These are phyloP conservation scores for Oryzias javanicus DNA, from an alignment of 2,113 vertebrate genomes.

Conservation along the genomic window DNA sequence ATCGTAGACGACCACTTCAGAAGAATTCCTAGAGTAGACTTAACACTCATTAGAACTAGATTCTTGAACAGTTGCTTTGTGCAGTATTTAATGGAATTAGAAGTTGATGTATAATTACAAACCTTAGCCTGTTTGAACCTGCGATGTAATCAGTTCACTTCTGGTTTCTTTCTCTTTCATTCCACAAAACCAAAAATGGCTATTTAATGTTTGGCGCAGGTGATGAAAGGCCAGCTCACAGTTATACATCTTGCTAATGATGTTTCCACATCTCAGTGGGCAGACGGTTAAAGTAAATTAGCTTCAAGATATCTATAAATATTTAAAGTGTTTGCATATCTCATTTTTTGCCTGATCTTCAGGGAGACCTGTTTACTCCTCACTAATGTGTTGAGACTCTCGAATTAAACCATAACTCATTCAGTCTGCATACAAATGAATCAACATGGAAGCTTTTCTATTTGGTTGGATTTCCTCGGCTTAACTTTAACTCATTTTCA, in stretches of 20 bases:
- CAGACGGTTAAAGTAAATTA: slow-evolving; percentile 21
- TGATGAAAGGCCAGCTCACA: slow-evolving; percentile 16
- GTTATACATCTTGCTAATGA: slow-evolving; percentile 26
- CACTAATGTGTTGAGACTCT: slow-evolving; percentile 6
- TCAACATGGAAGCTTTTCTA: slow-evolving; percentile 3
- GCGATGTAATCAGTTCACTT: too few species aligned
- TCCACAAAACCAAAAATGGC: slow-evolving; percentile 5
- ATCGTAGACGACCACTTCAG: slow-evolving; percentile 74
- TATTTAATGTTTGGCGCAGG: slow-evolving; percentile 9
- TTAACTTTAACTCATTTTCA: neutral
- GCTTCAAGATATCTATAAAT: slow-evolving; percentile 30
- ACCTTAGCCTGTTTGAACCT: too few species aligned
- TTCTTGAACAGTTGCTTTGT: too few species aligned
- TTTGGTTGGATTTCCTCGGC: neutral
- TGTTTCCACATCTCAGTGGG: slow-evolving; percentile 30
- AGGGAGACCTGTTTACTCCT: slow-evolving; percentile 9
- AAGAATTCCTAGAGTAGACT: slow-evolving; percentile 76
- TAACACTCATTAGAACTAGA: slow-evolving; percentile 9
- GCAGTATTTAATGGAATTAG: too few species aligned
- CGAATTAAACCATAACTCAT: neutral
- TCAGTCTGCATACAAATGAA: neutral
- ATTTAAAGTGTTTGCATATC: slow-evolving; percentile 32
- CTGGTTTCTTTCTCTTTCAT: too few species aligned
- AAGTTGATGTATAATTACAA: too few species aligned
- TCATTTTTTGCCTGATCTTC: slow-evolving; percentile 2